Percentiles rank a stretch among this genome's conserved stretches.
These are phyloP conservation scores for Callyntrura sp. DNA, from an alignment of 2,888 invertebrate species.

Conservation along the genomic window DNA sequence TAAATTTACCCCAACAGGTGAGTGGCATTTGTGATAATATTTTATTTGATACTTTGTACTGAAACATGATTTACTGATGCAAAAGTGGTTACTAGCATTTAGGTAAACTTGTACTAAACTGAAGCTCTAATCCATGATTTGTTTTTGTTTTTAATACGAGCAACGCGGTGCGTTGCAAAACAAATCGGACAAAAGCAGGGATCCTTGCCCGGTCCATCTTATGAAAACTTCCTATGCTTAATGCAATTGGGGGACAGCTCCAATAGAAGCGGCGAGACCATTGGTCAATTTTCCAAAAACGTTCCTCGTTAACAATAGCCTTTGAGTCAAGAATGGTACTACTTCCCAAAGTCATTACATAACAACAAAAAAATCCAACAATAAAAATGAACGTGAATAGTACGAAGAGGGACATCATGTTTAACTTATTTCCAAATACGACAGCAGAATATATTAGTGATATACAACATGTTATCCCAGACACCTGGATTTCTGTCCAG, in stretches of 20 bases:
- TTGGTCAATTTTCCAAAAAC: neutral
- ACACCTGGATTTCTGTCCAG: neutral
- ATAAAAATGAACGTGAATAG: neutral
- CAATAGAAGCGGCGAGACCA: neutral
- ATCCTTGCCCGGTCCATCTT: neutral
- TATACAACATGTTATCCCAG: neutral
- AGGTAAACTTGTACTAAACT: too few relatives aligned
- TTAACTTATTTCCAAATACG: neutral
- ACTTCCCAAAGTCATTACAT: neutral
- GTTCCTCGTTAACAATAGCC: neutral
- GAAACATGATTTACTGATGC: too few relatives aligned
- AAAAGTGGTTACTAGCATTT: too few relatives aligned
- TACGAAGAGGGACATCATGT: neutral
- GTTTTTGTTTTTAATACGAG: neutral
- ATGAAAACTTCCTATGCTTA: neutral
- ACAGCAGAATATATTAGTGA: neutral
- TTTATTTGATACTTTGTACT: too few relatives aligned
- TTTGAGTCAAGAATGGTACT: neutral
- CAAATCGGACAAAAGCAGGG: constrained; percentile 7
- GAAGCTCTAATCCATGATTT: too few relatives aligned
- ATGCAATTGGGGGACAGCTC: neutral
- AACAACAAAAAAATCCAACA: neutral
- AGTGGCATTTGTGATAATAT: too few relatives aligned
- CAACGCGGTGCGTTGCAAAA: neutral
- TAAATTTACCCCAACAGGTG: too few relatives aligned